Percentiles rank a stretch among this genome's conserved stretches.
Conservation (phyloP, 2,113 vertebrate species). For the Cinclus mexicanus region DNA sequence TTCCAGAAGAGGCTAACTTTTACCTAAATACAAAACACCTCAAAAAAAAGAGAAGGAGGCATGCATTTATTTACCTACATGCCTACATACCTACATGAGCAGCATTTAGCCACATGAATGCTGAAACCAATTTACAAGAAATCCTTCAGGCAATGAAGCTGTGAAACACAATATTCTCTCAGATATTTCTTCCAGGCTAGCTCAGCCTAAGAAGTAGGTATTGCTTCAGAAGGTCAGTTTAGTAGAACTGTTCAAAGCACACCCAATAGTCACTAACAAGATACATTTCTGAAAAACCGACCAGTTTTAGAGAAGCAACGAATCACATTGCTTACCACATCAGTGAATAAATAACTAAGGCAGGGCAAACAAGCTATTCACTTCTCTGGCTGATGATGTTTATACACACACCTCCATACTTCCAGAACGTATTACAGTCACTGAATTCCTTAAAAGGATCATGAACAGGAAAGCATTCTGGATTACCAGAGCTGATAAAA, state of each 20-base stretch:
- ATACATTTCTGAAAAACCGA: neutral
- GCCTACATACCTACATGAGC: neutral
- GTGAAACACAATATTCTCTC: neutral
- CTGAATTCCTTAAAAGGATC: neutral
- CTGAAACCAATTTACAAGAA: neutral
- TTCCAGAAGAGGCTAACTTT: neutral
- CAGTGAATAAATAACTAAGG: neutral
- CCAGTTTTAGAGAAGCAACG: neutral
- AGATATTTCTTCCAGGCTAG: neutral
- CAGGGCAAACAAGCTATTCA: neutral
- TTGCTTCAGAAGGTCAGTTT: neutral
- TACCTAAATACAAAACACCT: neutral
- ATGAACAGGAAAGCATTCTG: neutral
- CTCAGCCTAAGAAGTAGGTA: neutral
- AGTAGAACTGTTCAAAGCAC: neutral
- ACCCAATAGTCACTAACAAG: neutral
- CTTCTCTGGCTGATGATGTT: neutral
- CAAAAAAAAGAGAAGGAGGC: neutral
- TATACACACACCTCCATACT: neutral
- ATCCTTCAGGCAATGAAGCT: neutral
- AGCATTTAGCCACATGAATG: neutral
- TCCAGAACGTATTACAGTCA: neutral
- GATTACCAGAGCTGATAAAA: neutral
- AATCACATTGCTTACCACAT: neutral
- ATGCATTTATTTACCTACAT: neutral